These are phyloP conservation scores for Cyprinodon variegatus DNA, from an alignment of 2,113 vertebrate genomes.

Conservation along the genomic window DNA sequence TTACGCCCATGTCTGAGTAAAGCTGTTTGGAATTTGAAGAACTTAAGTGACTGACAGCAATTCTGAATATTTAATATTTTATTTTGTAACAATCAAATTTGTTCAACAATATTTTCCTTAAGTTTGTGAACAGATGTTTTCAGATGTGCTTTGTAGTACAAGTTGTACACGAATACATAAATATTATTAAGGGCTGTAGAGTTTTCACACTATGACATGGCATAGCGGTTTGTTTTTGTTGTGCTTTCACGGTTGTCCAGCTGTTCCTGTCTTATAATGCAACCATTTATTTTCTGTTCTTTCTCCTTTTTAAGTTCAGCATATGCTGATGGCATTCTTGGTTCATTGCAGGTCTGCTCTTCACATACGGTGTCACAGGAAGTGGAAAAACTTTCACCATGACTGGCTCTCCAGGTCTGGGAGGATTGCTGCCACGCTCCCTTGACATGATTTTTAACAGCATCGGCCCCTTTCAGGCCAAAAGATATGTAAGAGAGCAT, in stretches of 20 bases:
- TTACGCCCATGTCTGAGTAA: too few species aligned
- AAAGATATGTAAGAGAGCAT: slow-evolving; percentile 85
- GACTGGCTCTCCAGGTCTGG: slow-evolving; percentile 92
- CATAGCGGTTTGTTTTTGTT: too few species aligned
- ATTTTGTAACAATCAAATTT: too few species aligned
- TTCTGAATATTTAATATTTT: too few species aligned
- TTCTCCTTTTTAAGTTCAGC: neutral
- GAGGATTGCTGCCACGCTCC: slow-evolving; percentile 92
- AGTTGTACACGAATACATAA: too few species aligned
- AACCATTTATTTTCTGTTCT: neutral
- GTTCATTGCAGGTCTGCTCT: slow-evolving; percentile 86
- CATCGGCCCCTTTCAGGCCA: slow-evolving; percentile 89
- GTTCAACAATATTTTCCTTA: too few species aligned
- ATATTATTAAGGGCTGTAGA: too few species aligned
- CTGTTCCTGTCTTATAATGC: neutral
- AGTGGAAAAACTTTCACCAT: slow-evolving; percentile 98
- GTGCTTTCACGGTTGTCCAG: neutral
- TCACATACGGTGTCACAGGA: slow-evolving; percentile 95
- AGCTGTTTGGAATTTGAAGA: too few species aligned
- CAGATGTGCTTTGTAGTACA: too few species aligned
- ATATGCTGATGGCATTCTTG: slow-evolving; percentile 2
- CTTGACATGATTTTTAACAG: slow-evolving; percentile 97
- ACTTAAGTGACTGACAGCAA: too few species aligned
- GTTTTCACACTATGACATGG: too few species aligned
- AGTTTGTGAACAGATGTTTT: too few species aligned